Conservation (phyloP, 2,113 vertebrate genomes). For the Tretioscincus oriximinensis region DNA sequence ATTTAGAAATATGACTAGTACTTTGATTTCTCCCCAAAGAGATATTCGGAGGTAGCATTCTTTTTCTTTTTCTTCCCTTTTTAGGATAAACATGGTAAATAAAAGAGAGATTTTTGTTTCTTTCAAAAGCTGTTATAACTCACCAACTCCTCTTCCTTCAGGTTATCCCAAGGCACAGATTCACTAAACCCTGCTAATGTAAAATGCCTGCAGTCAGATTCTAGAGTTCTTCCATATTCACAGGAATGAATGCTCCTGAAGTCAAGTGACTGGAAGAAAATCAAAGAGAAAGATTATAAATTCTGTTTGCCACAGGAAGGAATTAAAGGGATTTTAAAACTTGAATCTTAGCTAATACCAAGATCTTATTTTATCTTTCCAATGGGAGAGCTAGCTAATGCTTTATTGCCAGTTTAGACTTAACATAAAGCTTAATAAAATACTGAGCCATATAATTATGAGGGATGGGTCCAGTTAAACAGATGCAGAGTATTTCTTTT, state of each 20-base stretch:
- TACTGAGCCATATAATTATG: neutral
- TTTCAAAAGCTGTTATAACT: neutral
- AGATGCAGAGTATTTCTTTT: constrained; percentile 5
- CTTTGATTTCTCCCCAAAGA: too few relatives aligned
- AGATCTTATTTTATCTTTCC: constrained; percentile 10
- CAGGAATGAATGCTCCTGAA: constrained; percentile 25
- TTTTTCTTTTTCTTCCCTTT: constrained; percentile 4
- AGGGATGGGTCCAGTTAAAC: neutral
- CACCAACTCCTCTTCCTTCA: constrained; percentile 16
- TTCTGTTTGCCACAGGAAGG: constrained; percentile 26
- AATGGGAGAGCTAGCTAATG: neutral
- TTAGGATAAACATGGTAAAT: constrained; percentile 24
- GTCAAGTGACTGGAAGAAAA: constrained; percentile 25
- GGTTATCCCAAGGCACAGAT: constrained; percentile 17
- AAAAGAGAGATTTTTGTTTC: constrained; percentile 10
- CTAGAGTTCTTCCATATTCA: constrained; percentile 6
- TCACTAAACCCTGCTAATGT: constrained; percentile 29
- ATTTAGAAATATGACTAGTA: neutral
- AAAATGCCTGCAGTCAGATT: constrained; percentile 23
- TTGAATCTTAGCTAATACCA: constrained; percentile 28
- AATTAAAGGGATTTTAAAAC: constrained; percentile 22
- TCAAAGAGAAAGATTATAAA: constrained; percentile 31
- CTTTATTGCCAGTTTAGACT: constrained; percentile 8
- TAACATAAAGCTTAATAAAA: constrained; percentile 12
- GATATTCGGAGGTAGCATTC: neutral